phyloP scores from a whole-genome alignment of 2,888 invertebrate genomes.

The Biston stratarius region DNA sequence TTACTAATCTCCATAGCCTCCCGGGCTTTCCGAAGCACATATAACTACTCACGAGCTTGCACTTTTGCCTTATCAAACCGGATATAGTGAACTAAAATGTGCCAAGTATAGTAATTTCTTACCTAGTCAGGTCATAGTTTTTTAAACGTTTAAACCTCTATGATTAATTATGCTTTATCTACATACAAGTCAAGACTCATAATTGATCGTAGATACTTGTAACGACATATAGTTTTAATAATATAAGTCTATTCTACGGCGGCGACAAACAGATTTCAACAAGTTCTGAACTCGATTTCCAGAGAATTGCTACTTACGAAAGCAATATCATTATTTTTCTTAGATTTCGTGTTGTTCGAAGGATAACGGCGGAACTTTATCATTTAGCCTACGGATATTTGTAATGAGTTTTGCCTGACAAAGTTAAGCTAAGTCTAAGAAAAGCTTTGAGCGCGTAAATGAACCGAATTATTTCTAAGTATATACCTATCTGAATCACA shows the following conservation, averaged over 20 bases:
- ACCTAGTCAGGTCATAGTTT: no score
- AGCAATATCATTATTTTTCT: conserved; percentile 39
- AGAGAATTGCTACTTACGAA: conserved; percentile 33
- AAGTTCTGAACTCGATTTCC: conserved; percentile 36
- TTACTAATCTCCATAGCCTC: no score
- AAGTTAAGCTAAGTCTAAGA: conserved; percentile 10
- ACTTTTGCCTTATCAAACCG: no score
- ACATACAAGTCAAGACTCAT: no score
- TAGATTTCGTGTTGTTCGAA: conserved; percentile 33
- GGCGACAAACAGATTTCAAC: conserved; percentile 26
- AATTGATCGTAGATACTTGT: no score
- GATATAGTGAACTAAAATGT: no score
- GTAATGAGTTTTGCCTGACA: conserved; percentile 29
- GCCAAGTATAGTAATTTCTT: no score
- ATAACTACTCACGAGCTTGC: no score
- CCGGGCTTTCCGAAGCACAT: no score
- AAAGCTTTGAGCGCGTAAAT: not conserved
- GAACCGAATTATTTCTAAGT: not conserved
- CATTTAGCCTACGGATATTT: conserved; percentile 31
- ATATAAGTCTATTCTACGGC: not conserved
- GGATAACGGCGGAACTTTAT: conserved; percentile 32
- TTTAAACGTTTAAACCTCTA: no score
- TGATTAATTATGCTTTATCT: no score
- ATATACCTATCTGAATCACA: no score
- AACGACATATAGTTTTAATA: not conserved